Conservation (phyloP, 2,113 vertebrate species). For the Micromys minutus region DNA sequence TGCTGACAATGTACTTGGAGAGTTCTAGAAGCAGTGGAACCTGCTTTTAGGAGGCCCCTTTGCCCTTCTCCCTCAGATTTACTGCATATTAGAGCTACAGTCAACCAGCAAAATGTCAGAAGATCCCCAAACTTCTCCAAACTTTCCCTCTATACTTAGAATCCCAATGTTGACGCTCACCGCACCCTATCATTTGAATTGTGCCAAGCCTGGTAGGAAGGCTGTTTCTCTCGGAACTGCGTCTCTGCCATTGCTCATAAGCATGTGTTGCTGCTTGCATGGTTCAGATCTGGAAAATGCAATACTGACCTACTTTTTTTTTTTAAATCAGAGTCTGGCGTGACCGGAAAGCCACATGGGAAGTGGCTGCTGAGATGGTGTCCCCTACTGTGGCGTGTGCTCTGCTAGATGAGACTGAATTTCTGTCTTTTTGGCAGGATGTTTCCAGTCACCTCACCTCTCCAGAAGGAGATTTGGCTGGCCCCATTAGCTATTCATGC, state of each 20-base stretch:
- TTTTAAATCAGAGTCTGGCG: background rate
- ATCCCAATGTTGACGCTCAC: background rate
- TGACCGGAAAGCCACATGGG: background rate
- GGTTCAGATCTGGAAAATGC: background rate
- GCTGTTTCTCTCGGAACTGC: background rate
- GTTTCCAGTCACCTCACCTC: background rate
- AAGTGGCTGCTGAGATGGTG: conserved; percentile 29
- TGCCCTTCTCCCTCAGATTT: background rate
- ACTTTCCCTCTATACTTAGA: background rate
- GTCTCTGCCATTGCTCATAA: conserved; percentile 4
- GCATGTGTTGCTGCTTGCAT: background rate
- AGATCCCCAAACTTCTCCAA: background rate
- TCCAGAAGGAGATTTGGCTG: background rate
- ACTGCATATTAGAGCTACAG: background rate
- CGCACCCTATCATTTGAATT: conserved; percentile 48
- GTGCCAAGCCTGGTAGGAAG: conserved; percentile 20
- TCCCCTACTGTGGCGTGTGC: background rate
- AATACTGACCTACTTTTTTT: conserved; percentile 54
- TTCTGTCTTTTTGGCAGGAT: conserved; percentile 23
- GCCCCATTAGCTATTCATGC: background rate
- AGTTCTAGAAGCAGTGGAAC: background rate
- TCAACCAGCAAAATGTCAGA: conserved; percentile 5
- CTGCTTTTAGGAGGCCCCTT: background rate
- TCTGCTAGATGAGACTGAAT: background rate
- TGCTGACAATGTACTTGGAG: background rate